Percentiles rank a stretch among this genome's conserved stretches.
phyloP scores from a whole-genome alignment of 2,113 vertebrate genomes.

The Hypomesus transpacificus region DNA sequence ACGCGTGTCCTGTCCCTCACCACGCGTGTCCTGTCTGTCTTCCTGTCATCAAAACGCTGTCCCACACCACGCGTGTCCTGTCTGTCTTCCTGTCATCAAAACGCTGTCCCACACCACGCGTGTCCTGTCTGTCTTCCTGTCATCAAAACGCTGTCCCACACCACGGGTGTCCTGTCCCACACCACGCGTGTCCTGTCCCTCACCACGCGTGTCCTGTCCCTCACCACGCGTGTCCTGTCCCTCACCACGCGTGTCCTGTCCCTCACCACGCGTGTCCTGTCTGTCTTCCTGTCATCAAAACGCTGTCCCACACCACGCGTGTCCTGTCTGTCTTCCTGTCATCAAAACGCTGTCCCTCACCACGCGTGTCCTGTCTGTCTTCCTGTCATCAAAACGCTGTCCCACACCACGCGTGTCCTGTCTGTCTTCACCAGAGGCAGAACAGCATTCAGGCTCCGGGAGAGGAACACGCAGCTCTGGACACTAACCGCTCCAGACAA shows the following conservation, averaged over 20 bases:
- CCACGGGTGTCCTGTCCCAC: conserved; percentile 75
- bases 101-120: conserved; percentile 80
- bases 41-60: too few species aligned
- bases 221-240: conserved; percentile 72
- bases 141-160: too few species aligned
- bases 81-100: too few species aligned
- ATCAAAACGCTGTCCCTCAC: conserved; percentile 78
- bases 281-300: too few species aligned
- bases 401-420: conserved; percentile 76
- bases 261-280: conserved; percentile 75
- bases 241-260: conserved; percentile 73
- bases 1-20: conserved; percentile 78
- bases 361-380: conserved; percentile 71
- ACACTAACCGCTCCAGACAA: conserved; percentile 81
- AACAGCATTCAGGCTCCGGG: conserved; percentile 64
- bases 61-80: conserved; percentile 76
- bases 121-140: conserved; percentile 62
- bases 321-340: conserved; percentile 62
- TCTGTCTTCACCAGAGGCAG: conserved; percentile 74
- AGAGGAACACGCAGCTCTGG: conserved; percentile 68
- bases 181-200: conserved; percentile 70
- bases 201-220: conserved; percentile 78
- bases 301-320: conserved; percentile 79
- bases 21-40: conserved; percentile 71
- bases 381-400: conserved; percentile 76